Base-by-base conservation (phyloP, 2,888 invertebrate species). In the Tachina fera region DNA sequence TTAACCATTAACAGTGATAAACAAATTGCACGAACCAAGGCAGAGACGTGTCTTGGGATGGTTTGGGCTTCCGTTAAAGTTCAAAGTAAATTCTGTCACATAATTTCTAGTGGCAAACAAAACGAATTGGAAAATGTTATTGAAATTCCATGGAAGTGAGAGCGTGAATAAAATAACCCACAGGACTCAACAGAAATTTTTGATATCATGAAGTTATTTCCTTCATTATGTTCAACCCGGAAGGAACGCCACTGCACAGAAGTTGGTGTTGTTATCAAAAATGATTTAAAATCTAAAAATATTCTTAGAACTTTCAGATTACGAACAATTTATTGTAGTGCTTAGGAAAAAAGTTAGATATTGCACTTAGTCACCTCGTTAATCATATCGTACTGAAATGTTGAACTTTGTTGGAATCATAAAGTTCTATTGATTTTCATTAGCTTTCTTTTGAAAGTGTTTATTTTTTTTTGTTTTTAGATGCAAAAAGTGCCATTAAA, bases 271-370 rank as follows among this genome's bases (percentile, higher is more conserved):
- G 11, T 65, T 75, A 65, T 76, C 61, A 6, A 31, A 31, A 31
- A 31, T 31, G 39, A 56, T 22, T 16, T 19, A 31, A 75, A 63
- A 53, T 45, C 41, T 53, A 43, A 19, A 75, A 43, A 75, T 63
- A n/a, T 31, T 3, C 8, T 43, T 19, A 43, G 43, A 75, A 65
- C 31, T 56, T 61, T 51, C 19, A 78, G 68, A 78, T 70, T 70
- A 61, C 9, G 1, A 43, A 43, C 31, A 43, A 70, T 78, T 70
- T 77, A 77, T 68, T 31, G 11, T 41, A 41, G 19, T 41, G 77
- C 49, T 77, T 77, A 68, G 13, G 53, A 53, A 31, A 19, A 9
- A 1, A 14, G 9, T n/a, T 6, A 22, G 16, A 13, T 16, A 49
- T 41, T 41, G 60, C 41, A 11, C 39, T 67, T 31, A 76, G 22